phyloP scores from a whole-genome alignment of 1,140 invertebrate species.

The Meteorus sp. region DNA sequence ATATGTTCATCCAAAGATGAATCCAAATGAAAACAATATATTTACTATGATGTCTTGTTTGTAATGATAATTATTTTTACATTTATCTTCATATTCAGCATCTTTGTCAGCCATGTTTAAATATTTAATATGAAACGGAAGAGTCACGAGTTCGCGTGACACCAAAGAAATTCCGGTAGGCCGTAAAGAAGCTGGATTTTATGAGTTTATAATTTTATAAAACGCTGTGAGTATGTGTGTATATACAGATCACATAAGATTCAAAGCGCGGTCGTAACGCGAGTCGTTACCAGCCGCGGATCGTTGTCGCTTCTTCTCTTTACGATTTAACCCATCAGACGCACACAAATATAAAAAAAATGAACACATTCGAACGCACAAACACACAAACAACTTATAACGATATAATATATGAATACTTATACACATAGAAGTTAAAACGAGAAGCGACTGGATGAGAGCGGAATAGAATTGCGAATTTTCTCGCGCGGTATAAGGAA shows the following conservation, averaged over 20 bases:
- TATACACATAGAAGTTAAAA: slow-evolving; percentile 6
- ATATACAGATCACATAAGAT: slow-evolving; percentile 20
- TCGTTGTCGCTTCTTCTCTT: slow-evolving; percentile 30
- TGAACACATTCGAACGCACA: too few species aligned
- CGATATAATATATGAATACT: background rate
- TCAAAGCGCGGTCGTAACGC: slow-evolving; percentile 13
- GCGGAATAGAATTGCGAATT: background rate
- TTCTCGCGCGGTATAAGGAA: slow-evolving; percentile 1
- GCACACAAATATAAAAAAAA: slow-evolving; percentile 2
- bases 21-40: too few species aligned
- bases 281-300: slow-evolving; percentile 26
- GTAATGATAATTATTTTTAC: too few species aligned
- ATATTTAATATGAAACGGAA: too few species aligned
- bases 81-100: too few species aligned
- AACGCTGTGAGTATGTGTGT: slow-evolving; percentile 34
- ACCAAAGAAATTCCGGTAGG: slow-evolving; percentile 1
- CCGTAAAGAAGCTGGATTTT: slow-evolving; percentile 38
- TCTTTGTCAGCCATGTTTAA: too few species aligned
- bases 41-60: too few species aligned
- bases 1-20: too few species aligned
- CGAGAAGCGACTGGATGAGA: slow-evolving; percentile 1
- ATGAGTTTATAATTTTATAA: slow-evolving; percentile 41
- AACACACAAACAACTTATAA: too few species aligned
- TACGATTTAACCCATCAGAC: slow-evolving; percentile 24
- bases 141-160: background rate